phyloP scores from a whole-genome alignment of 1,140 invertebrate species.

The Eulimnadia texana region DNA sequence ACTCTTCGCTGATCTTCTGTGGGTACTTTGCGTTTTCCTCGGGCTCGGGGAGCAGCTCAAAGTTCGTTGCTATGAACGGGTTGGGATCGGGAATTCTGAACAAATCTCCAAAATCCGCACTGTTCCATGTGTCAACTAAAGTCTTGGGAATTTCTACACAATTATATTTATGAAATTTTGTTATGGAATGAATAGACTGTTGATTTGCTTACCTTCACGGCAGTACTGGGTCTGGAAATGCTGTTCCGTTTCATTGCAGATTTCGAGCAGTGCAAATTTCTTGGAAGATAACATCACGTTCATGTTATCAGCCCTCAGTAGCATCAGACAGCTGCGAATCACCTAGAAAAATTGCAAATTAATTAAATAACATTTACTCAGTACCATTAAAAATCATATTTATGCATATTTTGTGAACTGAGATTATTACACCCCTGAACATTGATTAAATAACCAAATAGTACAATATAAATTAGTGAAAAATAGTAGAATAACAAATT shows the following conservation, averaged over 20 bases:
- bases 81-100: slow-evolving; percentile 59
- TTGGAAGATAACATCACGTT: slow-evolving; percentile 27
- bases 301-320: slow-evolving; percentile 23
- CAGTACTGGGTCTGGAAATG: slow-evolving; percentile 25
- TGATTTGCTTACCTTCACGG: slow-evolving; percentile 17
- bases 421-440: no score
- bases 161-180: background rate
- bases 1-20: slow-evolving; percentile 13
- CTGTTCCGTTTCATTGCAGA: slow-evolving; percentile 24
- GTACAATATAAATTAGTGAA: no score
- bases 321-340: slow-evolving; percentile 23
- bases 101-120: slow-evolving; percentile 20
- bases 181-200: background rate
- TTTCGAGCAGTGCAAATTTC: slow-evolving; percentile 19
- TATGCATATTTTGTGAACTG: no score
- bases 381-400: no score
- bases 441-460: no score
- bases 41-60: slow-evolving; percentile 41
- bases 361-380: no score
- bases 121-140: slow-evolving; percentile 28
- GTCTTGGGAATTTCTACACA: slow-evolving; percentile 29
- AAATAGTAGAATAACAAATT: no score
- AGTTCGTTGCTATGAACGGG: slow-evolving; percentile 66
- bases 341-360: slow-evolving; percentile 21
- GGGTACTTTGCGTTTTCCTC: background rate